Percentiles rank a stretch among this genome's conserved stretches.
Evolutionary conservation across 2,888 invertebrate genomes (phyloP).

Genomic region (Tetanocera ferruginea): DNA sequence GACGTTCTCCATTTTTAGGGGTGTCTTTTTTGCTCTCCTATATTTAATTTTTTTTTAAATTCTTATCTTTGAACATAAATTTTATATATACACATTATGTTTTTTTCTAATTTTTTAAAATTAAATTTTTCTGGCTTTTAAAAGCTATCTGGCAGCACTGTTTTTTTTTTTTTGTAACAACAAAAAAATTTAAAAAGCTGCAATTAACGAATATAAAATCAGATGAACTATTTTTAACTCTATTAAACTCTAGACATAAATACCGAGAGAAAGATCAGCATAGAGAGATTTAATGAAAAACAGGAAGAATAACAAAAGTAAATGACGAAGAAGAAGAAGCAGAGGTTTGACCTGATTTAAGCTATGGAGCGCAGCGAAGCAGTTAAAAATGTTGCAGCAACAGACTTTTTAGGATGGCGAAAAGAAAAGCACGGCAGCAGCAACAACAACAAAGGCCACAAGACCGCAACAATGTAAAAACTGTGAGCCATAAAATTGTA

Average conservation of each 20-base stretch:
- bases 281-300: not conserved
- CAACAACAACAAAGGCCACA: not conserved
- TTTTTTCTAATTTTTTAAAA: too few species aligned
- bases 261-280: not conserved
- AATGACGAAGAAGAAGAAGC: not conserved
- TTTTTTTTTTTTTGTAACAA: too few species aligned
- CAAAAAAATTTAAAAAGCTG: too few species aligned
- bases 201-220: too few species aligned
- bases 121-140: too few species aligned
- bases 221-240: not conserved
- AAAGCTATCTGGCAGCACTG: too few species aligned
- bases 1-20: too few species aligned
- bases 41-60: too few species aligned
- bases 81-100: too few species aligned
- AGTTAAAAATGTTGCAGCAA: not conserved
- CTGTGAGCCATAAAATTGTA: not conserved
- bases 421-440: not conserved
- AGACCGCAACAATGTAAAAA: not conserved
- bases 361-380: not conserved
- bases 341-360: slow-evolving; percentile 6
- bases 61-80: too few species aligned
- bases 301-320: not conserved
- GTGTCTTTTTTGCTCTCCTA: too few species aligned
- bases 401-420: not conserved
- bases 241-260: not conserved